A percentile compares a stretch with the other conserved stretches of the same genome.
Conservation (phyloP, 1,140 invertebrate genomes). For the Pinna nobilis region DNA sequence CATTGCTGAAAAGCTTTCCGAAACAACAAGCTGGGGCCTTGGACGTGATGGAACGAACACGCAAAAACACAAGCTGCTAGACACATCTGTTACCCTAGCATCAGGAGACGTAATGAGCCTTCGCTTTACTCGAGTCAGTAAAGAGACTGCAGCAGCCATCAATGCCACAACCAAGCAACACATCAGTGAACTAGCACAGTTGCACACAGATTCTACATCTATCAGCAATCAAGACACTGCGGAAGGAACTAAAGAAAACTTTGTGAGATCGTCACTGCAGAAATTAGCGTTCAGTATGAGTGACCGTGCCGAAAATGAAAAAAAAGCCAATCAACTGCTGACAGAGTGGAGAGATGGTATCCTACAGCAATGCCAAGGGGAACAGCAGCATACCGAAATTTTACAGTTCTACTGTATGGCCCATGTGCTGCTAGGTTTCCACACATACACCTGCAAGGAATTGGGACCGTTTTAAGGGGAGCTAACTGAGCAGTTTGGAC, state of each 20-base stretch:
- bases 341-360: constrained; percentile 24
- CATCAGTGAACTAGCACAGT: constrained; percentile 6
- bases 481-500: no score
- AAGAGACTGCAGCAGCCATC: constrained; percentile 17
- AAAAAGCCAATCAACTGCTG: constrained; percentile 15
- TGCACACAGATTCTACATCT: no score
- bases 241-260: background rate
- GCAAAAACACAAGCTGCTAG: constrained; percentile 31
- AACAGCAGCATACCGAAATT: background rate
- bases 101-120: no score
- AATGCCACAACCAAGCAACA: constrained; percentile 8
- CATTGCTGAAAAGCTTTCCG: constrained; percentile 24
- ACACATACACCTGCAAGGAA: constrained; percentile 9
- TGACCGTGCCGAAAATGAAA: constrained; percentile 29
- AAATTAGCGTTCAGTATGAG: constrained; percentile 30
- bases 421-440: constrained; percentile 27
- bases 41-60: constrained; percentile 27
- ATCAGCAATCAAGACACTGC: background rate
- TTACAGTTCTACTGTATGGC: constrained; percentile 19
- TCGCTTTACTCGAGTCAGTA: constrained; percentile 9
- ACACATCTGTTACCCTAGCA: constrained; percentile 38
- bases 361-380: background rate
- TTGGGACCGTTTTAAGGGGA: background rate
- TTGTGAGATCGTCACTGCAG: background rate
- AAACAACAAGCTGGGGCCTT: constrained; percentile 19